A percentile compares a stretch with the other conserved stretches of the same genome.
These are phyloP conservation scores for Ptilorrhoa leucosticta DNA, from an alignment of 2,113 vertebrate genomes.

Conservation along the genomic window DNA sequence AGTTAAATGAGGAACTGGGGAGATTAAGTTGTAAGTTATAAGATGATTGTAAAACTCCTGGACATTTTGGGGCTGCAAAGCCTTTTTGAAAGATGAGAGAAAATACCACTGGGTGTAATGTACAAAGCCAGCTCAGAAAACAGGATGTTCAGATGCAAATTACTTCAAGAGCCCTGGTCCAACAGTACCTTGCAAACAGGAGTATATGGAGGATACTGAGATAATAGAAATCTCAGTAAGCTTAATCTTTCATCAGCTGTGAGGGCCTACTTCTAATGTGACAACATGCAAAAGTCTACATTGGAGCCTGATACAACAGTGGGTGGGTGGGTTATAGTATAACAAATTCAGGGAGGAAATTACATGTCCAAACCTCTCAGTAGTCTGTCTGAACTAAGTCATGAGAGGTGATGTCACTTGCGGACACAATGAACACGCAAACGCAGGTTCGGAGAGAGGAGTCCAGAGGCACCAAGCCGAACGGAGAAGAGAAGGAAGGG, in stretches of 20 bases:
- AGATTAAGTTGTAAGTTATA: neutral
- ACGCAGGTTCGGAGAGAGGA: too few relatives aligned
- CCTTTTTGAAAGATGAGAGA: neutral
- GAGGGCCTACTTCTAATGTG: neutral
- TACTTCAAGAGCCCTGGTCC: neutral
- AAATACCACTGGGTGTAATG: neutral
- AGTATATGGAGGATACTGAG: neutral
- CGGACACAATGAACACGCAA: too few relatives aligned
- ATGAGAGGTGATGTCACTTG: too few relatives aligned
- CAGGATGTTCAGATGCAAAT: neutral
- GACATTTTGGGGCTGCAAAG: constrained; percentile 20
- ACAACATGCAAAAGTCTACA: neutral
- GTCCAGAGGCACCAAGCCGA: too few relatives aligned
- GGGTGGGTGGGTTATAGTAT: neutral
- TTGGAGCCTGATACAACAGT: neutral
- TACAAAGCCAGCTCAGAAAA: neutral
- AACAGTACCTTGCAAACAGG: neutral
- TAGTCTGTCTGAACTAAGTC: neutral
- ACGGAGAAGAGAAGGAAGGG: too few relatives aligned
- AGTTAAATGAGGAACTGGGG: constrained; percentile 40
- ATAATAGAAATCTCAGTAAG: neutral
- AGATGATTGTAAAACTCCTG: constrained; percentile 39
- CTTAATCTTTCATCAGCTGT: neutral
- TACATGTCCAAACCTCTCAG: neutral
- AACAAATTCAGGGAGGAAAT: neutral